Evolutionary conservation across 2,888 invertebrate genomes (phyloP).

Genomic region (Macaria notata): DNA sequence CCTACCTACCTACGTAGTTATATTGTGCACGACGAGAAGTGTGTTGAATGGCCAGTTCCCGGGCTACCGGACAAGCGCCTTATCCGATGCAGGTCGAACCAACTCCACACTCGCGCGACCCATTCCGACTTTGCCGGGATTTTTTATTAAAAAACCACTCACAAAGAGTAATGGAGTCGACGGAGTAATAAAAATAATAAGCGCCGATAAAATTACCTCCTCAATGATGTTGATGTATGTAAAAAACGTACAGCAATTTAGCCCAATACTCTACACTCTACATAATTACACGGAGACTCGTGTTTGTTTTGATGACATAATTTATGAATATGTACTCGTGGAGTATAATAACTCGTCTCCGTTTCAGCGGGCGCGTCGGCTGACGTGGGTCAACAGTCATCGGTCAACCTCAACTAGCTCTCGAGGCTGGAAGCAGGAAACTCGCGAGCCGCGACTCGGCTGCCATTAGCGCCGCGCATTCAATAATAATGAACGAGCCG

Average conservation of each 20-base stretch:
- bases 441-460: conserved; percentile 53
- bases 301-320: conserved; percentile 15
- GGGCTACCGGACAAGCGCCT: conserved; percentile 64
- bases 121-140: conserved; percentile 16
- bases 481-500: conserved; percentile 81
- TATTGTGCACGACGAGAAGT: conserved; percentile 56
- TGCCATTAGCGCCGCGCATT: conserved; percentile 77
- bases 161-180: conserved; percentile 7
- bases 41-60: conserved; percentile 48
- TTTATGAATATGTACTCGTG: conserved; percentile 10
- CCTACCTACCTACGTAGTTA: conserved; percentile 32
- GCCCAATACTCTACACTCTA: conserved; percentile 7
- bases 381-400: conserved; percentile 30
- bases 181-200: conserved; percentile 12
- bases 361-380: conserved; percentile 7
- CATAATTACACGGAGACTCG: conserved; percentile 7
- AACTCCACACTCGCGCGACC: conserved; percentile 21
- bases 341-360: conserved; percentile 10
- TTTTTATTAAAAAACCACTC: neutral
- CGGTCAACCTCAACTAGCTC: conserved; percentile 36
- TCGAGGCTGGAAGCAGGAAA: conserved; percentile 34
- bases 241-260: conserved; percentile 15
- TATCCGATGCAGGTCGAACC: conserved; percentile 61
- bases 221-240: conserved; percentile 13
- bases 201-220: conserved; percentile 6